Evolutionary conservation across 2,888 invertebrate genomes (phyloP).

Genomic region (Tryphoninae sp.): DNA sequence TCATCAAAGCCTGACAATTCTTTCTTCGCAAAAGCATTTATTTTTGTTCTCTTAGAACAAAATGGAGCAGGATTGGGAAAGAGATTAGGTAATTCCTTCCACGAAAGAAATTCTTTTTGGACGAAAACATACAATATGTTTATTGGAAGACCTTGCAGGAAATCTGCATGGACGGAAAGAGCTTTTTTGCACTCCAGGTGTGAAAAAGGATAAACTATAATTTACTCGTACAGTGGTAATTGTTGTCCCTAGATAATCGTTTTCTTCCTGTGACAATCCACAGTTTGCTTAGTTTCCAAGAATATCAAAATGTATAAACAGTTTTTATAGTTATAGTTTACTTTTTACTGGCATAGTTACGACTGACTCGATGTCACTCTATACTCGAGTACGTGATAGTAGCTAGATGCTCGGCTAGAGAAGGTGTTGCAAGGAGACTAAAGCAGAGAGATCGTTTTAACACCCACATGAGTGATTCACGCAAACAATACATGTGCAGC

Average conservation of each 20-base stretch:
- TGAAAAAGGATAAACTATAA: background rate
- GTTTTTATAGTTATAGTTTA: constrained; percentile 23
- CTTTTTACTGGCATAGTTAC: constrained; percentile 49
- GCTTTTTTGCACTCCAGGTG: constrained; percentile 1
- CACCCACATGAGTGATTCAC: constrained; percentile 73
- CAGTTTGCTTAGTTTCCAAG: background rate
- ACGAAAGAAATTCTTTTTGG: background rate
- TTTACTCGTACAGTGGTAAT: constrained; percentile 21
- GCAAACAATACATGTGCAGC: constrained; percentile 62
- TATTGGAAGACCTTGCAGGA: background rate
- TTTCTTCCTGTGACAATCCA: background rate
- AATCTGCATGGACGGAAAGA: constrained; percentile 12
- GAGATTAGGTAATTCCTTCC: no score
- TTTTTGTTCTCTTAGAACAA: background rate
- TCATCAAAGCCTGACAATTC: constrained; percentile 6
- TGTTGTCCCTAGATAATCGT: background rate
- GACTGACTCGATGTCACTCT: constrained; percentile 55
- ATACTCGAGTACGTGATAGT: constrained; percentile 57
- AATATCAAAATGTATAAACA: background rate
- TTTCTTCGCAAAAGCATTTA: background rate
- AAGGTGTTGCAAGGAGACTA: constrained; percentile 51
- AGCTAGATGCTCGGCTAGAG: constrained; percentile 41
- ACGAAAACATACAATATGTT: background rate
- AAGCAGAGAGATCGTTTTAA: constrained; percentile 61
- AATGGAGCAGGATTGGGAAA: background rate